Evolutionary conservation across 2,888 invertebrate species (phyloP).

Genomic region (Cryptocephalus primarius): DNA sequence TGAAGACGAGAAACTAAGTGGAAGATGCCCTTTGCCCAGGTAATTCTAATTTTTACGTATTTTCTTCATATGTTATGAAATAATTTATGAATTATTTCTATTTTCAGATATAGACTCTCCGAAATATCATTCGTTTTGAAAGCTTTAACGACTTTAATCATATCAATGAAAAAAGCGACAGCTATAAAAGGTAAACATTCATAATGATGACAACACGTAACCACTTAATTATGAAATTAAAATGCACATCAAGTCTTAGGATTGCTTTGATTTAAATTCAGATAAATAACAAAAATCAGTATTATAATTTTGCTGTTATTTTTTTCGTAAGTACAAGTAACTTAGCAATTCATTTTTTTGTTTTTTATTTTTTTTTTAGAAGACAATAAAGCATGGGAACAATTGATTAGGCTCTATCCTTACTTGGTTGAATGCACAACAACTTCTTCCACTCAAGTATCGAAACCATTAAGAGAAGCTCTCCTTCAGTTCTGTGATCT

Average conservation of each 20-base stretch:
- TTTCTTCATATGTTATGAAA: not conserved
- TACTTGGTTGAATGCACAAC: slow-evolving; percentile 78
- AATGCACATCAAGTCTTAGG: no score
- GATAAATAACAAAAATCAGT: no score
- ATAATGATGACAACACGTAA: not conserved
- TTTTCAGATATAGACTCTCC: slow-evolving; percentile 73
- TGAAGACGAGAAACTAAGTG: slow-evolving; percentile 71
- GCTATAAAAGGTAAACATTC: slow-evolving; percentile 65
- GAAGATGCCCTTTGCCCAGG: slow-evolving; percentile 78
- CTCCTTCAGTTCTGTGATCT: slow-evolving; percentile 80
- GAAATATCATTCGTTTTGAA: slow-evolving; percentile 94
- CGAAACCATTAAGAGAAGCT: slow-evolving; percentile 70
- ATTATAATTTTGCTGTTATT: no score
- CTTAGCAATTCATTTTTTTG: no score
- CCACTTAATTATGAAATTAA: not conserved
- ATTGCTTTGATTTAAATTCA: no score
- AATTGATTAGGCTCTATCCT: slow-evolving; percentile 85
- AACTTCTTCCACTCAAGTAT: slow-evolving; percentile 69
- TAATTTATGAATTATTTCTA: not conserved
- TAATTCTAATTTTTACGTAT: slow-evolving; percentile 26
- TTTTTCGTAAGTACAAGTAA: no score
- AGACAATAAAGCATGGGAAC: slow-evolving; percentile 84
- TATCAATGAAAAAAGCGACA: slow-evolving; percentile 87
- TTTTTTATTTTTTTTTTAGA: slow-evolving; percentile 46
- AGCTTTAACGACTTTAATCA: slow-evolving; percentile 83